Evolutionary conservation across 1,140 invertebrate species (phyloP).

Genomic region (Rhopalosiphum maidis): DNA sequence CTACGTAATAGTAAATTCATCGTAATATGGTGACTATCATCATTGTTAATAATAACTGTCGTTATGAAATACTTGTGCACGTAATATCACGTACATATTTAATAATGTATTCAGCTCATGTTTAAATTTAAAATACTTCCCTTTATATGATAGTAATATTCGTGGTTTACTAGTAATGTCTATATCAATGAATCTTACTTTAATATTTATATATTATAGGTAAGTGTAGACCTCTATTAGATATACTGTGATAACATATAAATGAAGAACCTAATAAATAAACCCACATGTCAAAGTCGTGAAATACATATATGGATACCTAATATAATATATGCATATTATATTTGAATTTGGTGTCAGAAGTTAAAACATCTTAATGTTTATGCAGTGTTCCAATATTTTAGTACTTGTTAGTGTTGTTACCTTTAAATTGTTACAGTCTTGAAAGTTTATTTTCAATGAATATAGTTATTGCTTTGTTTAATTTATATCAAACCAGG

Average conservation of each 20-base stretch:
- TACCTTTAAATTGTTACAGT: not conserved
- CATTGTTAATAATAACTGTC: constrained; percentile 21
- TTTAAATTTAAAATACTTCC: constrained; percentile 35
- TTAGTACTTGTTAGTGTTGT: too few relatives aligned
- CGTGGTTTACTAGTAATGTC: constrained; percentile 15
- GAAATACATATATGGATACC: not conserved
- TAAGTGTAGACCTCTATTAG: not conserved
- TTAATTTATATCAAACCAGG: not conserved
- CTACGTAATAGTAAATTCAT: not conserved
- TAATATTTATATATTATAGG: not conserved
- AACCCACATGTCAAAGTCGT: not conserved
- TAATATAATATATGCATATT: not conserved
- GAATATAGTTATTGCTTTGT: not conserved
- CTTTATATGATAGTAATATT: constrained; percentile 8
- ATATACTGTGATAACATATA: not conserved
- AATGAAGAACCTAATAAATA: constrained; percentile 11
- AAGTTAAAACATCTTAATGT: not conserved
- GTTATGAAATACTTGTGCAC: not conserved
- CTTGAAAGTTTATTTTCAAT: not conserved
- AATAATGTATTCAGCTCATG: constrained; percentile 33
- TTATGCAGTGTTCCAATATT: not conserved
- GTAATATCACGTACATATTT: not conserved
- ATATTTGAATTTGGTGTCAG: not conserved
- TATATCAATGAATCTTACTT: constrained; percentile 11
- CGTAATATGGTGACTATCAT: not conserved